These are phyloP conservation scores for Drosophila nigromelanica DNA, from an alignment of 1,140 invertebrate genomes.

Conservation along the genomic window DNA sequence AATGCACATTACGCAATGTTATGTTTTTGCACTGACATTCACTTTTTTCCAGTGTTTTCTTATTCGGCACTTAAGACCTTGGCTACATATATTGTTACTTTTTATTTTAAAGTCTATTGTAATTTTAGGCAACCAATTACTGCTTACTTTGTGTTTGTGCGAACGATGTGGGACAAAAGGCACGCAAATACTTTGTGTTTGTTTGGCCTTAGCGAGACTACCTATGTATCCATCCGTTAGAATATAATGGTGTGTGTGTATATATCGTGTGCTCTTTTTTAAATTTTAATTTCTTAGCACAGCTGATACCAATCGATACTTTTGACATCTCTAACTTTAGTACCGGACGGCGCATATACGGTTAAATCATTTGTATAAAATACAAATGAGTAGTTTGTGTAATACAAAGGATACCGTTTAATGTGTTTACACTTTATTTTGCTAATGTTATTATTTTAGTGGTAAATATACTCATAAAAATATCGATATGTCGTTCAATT, in stretches of 20 bases:
- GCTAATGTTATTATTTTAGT: too few species aligned
- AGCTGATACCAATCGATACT: constrained; percentile 40
- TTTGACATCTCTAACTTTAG: background rate
- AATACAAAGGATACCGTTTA: background rate
- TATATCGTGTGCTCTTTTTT: constrained; percentile 15
- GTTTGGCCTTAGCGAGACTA: constrained; percentile 61
- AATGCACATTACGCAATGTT: constrained; percentile 74
- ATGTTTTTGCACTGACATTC: constrained; percentile 54
- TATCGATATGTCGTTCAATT: background rate
- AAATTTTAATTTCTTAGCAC: constrained; percentile 22
- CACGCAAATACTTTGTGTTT: constrained; percentile 45
- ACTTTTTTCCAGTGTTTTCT: constrained; percentile 13
- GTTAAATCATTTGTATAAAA: background rate
- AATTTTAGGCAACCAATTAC: constrained; percentile 20
- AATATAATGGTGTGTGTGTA: background rate
- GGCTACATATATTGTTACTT: background rate
- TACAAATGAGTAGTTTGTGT: too few species aligned
- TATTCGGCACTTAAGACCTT: background rate
- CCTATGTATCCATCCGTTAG: constrained; percentile 50
- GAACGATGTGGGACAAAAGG: constrained; percentile 27
- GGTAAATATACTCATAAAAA: background rate
- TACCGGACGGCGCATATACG: too few species aligned
- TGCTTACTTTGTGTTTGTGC: constrained; percentile 58
- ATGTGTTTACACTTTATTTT: too few species aligned
- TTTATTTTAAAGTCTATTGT: background rate